Conservation (phyloP, 2,113 vertebrate species). For the Myotis davidii region DNA sequence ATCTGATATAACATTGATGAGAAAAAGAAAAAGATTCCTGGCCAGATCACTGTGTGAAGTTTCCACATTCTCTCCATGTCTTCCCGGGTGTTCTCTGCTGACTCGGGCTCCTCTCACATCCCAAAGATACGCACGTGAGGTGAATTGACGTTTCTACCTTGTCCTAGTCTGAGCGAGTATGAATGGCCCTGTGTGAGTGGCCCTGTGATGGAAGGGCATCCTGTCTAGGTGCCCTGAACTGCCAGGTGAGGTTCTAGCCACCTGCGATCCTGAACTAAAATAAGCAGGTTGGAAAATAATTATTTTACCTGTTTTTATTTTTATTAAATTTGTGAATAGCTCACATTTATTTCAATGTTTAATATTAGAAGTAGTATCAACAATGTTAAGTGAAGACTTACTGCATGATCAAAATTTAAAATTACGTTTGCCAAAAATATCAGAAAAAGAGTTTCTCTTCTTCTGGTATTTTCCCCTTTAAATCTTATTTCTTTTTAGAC, state of each 20-base stretch:
- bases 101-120: background rate
- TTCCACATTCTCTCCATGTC: background rate
- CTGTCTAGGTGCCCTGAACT: background rate
- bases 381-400: background rate
- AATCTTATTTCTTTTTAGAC: slow-evolving; percentile 1
- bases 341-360: background rate
- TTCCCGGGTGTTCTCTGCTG: background rate
- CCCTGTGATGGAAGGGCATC: background rate
- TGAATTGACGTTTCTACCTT: background rate
- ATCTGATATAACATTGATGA: background rate
- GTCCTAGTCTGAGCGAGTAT: background rate
- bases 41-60: too few relatives aligned
- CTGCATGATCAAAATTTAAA: slow-evolving; percentile 10
- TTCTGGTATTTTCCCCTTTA: background rate
- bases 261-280: background rate
- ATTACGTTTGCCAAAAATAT: background rate
- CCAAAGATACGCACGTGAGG: background rate
- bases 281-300: background rate
- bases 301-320: background rate
- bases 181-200: background rate
- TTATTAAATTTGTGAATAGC: background rate
- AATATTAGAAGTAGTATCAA: background rate
- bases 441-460: background rate
- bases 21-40: background rate
- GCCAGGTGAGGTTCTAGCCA: background rate